These are phyloP conservation scores for Uropetala carovei DNA, from an alignment of 2,888 invertebrate genomes.

Conservation along the genomic window DNA sequence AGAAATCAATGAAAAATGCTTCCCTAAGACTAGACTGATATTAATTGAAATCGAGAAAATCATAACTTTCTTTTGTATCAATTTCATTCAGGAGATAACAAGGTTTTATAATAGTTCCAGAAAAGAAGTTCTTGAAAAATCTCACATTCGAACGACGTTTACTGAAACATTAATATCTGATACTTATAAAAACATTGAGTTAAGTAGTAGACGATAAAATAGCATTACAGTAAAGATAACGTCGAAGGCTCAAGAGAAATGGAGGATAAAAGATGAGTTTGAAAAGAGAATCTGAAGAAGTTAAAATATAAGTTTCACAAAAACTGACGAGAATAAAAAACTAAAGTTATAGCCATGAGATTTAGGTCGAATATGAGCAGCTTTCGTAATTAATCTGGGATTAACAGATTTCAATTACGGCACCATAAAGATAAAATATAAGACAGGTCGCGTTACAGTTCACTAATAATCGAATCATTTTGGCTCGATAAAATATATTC, in stretches of 20 bases:
- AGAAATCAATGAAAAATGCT: too few relatives aligned
- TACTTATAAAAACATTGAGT: too few relatives aligned
- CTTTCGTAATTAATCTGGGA: background rate
- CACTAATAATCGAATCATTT: background rate
- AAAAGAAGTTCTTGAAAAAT: too few relatives aligned
- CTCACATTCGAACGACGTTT: too few relatives aligned
- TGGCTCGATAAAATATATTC: background rate
- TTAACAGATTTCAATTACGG: background rate
- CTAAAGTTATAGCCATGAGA: background rate
- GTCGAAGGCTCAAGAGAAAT: background rate
- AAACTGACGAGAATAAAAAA: background rate
- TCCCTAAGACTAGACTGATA: too few relatives aligned
- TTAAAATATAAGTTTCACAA: background rate
- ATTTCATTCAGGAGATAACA: too few relatives aligned
- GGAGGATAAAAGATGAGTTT: background rate
- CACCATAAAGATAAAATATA: background rate
- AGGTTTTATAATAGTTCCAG: too few relatives aligned
- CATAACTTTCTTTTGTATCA: too few relatives aligned
- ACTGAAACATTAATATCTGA: too few relatives aligned
- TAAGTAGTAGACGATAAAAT: too few relatives aligned
- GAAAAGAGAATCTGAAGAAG: background rate
- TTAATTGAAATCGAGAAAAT: too few relatives aligned
- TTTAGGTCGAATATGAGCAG: background rate
- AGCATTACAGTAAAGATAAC: too few relatives aligned
- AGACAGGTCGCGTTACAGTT: background rate